Percentiles rank a stretch among this genome's conserved stretches.
Conservation (phyloP, 2,888 invertebrate species). For the Venusia cambrica region DNA sequence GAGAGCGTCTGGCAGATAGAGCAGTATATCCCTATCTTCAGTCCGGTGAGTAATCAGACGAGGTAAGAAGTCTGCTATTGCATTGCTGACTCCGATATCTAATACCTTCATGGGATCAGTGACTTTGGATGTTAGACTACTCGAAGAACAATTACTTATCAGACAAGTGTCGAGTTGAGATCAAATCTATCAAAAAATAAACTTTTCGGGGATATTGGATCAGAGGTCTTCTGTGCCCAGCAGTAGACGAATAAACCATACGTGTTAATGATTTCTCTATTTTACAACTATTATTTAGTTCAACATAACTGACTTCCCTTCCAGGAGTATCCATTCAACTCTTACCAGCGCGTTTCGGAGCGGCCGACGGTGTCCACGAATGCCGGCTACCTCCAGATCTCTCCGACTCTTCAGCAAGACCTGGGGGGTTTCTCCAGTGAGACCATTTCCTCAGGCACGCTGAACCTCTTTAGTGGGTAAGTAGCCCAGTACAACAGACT, state of each 20-base stretch:
- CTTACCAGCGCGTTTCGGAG: constrained; percentile 49
- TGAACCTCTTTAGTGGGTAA: constrained; percentile 55
- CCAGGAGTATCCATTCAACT: constrained; percentile 62
- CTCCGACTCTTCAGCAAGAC: constrained; percentile 49
- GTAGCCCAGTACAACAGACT: not conserved
- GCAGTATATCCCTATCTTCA: constrained; percentile 73
- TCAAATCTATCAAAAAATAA: too few relatives aligned
- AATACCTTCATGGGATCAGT: too few relatives aligned
- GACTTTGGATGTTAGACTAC: too few relatives aligned
- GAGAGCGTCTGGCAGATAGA: constrained; percentile 80
- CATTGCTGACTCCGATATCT: too few relatives aligned
- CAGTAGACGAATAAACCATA: too few relatives aligned
- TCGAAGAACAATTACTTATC: too few relatives aligned
- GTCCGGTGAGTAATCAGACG: constrained; percentile 46
- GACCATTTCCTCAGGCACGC: constrained; percentile 43
- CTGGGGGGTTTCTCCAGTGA: constrained; percentile 44
- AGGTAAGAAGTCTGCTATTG: too few relatives aligned
- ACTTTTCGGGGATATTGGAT: too few relatives aligned
- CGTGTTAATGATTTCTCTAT: not conserved
- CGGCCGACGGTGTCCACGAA: constrained; percentile 41
- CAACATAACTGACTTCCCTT: constrained; percentile 12
- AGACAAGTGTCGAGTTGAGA: too few relatives aligned
- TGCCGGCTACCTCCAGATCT: constrained; percentile 47
- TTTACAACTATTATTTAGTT: not conserved
- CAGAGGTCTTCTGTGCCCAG: too few relatives aligned